Conservation (phyloP, 2,113 vertebrate genomes). For the Dasyprocta punctata region DNA sequence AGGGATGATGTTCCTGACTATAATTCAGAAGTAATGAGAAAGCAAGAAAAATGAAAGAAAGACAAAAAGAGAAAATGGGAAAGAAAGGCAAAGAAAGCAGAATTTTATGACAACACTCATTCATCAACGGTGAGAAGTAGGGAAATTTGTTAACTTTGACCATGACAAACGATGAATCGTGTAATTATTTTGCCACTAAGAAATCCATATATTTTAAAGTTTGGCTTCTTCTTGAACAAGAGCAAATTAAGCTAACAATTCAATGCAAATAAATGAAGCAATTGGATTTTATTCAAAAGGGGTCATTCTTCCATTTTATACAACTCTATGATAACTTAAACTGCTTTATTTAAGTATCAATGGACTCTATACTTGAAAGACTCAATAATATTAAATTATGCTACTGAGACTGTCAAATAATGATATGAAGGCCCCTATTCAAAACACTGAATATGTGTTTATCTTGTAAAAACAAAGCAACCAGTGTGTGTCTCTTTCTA, state of each 20-base stretch:
- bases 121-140: not conserved
- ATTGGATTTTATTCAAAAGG: not conserved
- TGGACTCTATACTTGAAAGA: not conserved
- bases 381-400: conserved; percentile 26
- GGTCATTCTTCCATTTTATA: not conserved
- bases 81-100: not conserved
- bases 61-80: not conserved
- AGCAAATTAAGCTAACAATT: conserved; percentile 49
- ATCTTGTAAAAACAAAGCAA: conserved; percentile 45
- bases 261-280: conserved; percentile 30
- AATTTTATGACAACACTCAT: not conserved
- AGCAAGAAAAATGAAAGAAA: not conserved
- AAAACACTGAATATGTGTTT: conserved; percentile 42
- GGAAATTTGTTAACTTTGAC: not conserved
- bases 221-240: conserved; percentile 4
- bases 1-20: not conserved
- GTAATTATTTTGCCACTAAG: conserved; percentile 43
- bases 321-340: conserved; percentile 13
- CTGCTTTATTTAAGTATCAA: not conserved
- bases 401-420: not conserved
- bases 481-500: not conserved
- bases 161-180: not conserved
- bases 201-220: not conserved
- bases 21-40: conserved; percentile 8
- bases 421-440: not conserved